Conservation (phyloP, 2,797 vertebrate genomes). For the Urosaurus nigricauda region DNA sequence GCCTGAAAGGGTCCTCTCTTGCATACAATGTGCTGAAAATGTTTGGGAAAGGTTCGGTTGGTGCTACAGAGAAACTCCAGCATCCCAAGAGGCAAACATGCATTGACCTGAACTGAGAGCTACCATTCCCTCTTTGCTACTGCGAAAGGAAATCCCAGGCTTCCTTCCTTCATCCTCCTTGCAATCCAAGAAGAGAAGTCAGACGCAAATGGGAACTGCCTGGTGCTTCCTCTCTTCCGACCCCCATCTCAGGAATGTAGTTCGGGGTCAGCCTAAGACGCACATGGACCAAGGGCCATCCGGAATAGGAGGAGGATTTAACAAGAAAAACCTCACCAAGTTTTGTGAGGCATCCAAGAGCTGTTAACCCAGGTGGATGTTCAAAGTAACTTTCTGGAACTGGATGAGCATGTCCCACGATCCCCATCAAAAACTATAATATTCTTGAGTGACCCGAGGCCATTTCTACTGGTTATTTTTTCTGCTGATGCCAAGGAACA, state of each 20-base stretch:
- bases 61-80: not conserved
- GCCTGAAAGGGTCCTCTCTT: no score
- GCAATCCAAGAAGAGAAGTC: not conserved
- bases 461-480: not conserved
- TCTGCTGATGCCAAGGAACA: not conserved
- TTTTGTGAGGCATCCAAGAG: not conserved
- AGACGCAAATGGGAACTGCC: not conserved
- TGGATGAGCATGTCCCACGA: not conserved
- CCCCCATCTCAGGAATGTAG: not conserved
- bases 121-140: no score
- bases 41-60: not conserved
- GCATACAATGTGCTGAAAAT: no score
- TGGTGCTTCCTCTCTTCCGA: constrained; percentile 10
- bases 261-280: constrained; percentile 20
- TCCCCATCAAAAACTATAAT: not conserved
- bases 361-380: not conserved
- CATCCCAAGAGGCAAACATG: no score
- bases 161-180: constrained; percentile 47
- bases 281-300: not conserved
- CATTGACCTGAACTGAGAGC: no score
- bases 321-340: no score
- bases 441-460: not conserved
- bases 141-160: constrained; percentile 2
- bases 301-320: not conserved
- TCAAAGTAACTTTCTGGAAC: not conserved